Evolutionary conservation across 2,888 invertebrate genomes (phyloP).

Genomic region (Diarsia mendica): DNA sequence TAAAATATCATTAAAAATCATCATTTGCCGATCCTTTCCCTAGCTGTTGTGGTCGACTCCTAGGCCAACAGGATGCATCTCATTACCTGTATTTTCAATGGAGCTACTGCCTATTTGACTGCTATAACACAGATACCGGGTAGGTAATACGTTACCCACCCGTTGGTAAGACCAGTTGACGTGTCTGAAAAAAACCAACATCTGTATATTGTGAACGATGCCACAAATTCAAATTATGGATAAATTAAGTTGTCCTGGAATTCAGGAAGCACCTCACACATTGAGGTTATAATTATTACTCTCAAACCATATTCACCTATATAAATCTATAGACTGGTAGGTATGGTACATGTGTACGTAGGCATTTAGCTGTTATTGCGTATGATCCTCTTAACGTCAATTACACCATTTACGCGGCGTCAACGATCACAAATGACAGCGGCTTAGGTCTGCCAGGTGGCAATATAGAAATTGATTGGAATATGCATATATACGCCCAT

Average conservation of each 20-base stretch:
- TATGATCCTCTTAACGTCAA: constrained; percentile 63
- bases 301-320: background rate
- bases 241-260: background rate
- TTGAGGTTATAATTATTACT: constrained; percentile 6
- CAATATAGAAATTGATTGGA: constrained; percentile 19
- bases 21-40: background rate
- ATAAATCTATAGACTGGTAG: background rate
- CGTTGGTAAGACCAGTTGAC: background rate
- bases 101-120: background rate
- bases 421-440: constrained; percentile 55
- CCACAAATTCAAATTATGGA: background rate
- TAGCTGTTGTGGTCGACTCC: background rate
- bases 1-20: background rate
- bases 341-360: background rate
- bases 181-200: background rate
- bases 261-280: background rate
- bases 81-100: background rate
- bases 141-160: background rate
- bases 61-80: background rate
- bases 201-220: background rate
- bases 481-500: background rate
- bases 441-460: constrained; percentile 42
- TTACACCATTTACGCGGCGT: constrained; percentile 59
- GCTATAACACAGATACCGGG: background rate
- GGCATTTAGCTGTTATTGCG: constrained; percentile 30